A percentile compares a stretch with the other conserved stretches of the same genome.
These are phyloP conservation scores for Heliconius erato DNA, from an alignment of 2,888 invertebrate species.

Conservation along the genomic window DNA sequence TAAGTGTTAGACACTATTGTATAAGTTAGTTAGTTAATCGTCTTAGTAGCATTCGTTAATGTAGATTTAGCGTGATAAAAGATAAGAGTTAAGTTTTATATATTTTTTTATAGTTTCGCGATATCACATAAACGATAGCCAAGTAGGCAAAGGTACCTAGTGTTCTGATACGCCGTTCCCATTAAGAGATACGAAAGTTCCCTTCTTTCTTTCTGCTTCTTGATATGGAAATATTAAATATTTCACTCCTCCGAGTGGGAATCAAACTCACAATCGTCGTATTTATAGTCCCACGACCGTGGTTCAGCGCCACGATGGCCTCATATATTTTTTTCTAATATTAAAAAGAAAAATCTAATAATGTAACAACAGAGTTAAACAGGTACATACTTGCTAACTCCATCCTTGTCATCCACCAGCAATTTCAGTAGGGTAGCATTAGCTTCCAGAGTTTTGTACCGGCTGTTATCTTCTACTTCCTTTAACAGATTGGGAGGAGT, in stretches of 20 bases:
- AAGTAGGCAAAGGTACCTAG: too few relatives aligned
- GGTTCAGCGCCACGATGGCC: too few relatives aligned
- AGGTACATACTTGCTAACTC: constrained; percentile 74
- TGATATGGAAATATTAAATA: too few relatives aligned
- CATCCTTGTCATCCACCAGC: constrained; percentile 78
- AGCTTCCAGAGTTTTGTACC: constrained; percentile 81
- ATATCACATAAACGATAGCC: too few relatives aligned
- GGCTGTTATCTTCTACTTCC: constrained; percentile 81
- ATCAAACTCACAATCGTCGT: too few relatives aligned
- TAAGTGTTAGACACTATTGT: neutral
- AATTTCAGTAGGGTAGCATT: constrained; percentile 80
- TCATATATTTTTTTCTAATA: neutral
- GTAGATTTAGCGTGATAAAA: neutral
- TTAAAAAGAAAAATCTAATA: neutral
- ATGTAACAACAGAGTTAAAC: neutral
- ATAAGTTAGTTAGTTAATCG: constrained; percentile 9
- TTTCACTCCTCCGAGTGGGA: too few relatives aligned
- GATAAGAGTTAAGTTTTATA: neutral
- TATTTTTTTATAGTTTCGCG: neutral
- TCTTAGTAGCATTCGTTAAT: neutral
- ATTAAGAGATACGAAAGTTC: too few relatives aligned
- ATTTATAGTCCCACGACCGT: too few relatives aligned
- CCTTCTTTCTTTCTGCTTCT: too few relatives aligned
- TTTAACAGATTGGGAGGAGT: constrained; percentile 70
- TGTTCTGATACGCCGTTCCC: too few relatives aligned